A percentile compares a stretch with the other conserved stretches of the same genome.
Conservation (phyloP, 2,113 vertebrate species). For the Plecotus auritus region DNA sequence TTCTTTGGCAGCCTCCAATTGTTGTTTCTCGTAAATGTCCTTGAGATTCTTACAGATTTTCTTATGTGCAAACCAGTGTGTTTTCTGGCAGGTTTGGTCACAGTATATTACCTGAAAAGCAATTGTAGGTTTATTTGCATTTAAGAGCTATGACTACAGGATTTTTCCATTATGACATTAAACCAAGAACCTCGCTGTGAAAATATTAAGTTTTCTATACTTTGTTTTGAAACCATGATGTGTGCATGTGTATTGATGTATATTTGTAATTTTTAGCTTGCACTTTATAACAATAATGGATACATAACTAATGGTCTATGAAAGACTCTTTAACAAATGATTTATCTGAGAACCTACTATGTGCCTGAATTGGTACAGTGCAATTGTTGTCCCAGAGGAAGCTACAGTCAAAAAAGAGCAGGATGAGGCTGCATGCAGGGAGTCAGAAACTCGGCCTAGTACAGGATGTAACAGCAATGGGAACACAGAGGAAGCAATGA, state of each 20-base stretch:
- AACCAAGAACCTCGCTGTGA: background rate
- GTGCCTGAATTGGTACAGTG: background rate
- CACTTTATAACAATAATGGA: background rate
- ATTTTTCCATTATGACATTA: background rate
- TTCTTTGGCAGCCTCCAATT: constrained; percentile 85
- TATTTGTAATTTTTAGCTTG: background rate
- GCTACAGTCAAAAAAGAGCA: background rate
- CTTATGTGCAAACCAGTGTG: constrained; percentile 98
- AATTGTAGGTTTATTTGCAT: constrained; percentile 22
- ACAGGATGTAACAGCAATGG: background rate
- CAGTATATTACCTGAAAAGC: constrained; percentile 93
- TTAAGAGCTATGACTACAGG: background rate
- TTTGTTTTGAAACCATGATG: background rate
- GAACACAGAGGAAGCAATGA: background rate
- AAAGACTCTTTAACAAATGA: background rate
- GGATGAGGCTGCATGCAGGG: background rate
- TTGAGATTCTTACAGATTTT: constrained; percentile 93
- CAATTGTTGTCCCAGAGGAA: background rate
- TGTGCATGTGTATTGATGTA: background rate
- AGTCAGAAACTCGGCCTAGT: background rate
- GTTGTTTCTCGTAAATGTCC: constrained; percentile 89
- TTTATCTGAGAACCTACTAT: background rate
- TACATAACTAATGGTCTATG: background rate
- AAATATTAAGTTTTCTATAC: background rate
- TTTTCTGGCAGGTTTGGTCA: constrained; percentile 92